phyloP scores from a whole-genome alignment of 2,888 invertebrate genomes.

The Blera fallax region DNA sequence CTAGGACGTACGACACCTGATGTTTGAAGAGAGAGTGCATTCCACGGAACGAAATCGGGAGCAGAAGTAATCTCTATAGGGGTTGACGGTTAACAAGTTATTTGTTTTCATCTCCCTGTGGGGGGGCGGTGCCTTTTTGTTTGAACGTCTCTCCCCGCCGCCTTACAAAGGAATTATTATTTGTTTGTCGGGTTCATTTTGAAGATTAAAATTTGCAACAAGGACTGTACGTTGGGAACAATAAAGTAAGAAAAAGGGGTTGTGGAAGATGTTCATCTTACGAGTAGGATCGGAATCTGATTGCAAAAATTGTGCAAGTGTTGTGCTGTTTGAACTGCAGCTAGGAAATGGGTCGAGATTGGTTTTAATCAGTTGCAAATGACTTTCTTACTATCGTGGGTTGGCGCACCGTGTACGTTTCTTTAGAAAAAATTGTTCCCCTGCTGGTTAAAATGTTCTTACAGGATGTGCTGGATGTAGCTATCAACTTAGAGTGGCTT shows the following conservation, averaged over 20 bases:
- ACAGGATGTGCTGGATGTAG: no score
- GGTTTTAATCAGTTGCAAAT: not conserved
- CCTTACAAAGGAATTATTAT: constrained; percentile 53
- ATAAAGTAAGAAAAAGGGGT: not conserved
- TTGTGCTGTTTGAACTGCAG: not conserved
- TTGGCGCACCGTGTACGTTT: no score
- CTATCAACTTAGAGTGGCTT: no score
- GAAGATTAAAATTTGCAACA: constrained; percentile 66
- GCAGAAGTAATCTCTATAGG: constrained; percentile 32
- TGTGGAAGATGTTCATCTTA: not conserved
- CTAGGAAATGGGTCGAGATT: not conserved
- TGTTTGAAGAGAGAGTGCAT: constrained; percentile 34
- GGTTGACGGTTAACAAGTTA: constrained; percentile 64
- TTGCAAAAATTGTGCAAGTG: not conserved
- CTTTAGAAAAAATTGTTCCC: no score
- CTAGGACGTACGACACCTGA: constrained; percentile 56
- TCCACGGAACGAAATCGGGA: constrained; percentile 12
- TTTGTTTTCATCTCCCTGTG: constrained; percentile 17
- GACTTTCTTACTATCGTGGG: not conserved
- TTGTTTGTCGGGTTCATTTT: constrained; percentile 69
- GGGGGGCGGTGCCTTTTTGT: not conserved
- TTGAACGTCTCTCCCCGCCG: constrained; percentile 18
- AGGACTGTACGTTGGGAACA: not conserved
- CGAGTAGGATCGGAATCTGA: not conserved
- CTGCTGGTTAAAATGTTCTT: no score